These are phyloP conservation scores for Malurus melanocephalus DNA, from an alignment of 2,113 vertebrate species.

Conservation along the genomic window DNA sequence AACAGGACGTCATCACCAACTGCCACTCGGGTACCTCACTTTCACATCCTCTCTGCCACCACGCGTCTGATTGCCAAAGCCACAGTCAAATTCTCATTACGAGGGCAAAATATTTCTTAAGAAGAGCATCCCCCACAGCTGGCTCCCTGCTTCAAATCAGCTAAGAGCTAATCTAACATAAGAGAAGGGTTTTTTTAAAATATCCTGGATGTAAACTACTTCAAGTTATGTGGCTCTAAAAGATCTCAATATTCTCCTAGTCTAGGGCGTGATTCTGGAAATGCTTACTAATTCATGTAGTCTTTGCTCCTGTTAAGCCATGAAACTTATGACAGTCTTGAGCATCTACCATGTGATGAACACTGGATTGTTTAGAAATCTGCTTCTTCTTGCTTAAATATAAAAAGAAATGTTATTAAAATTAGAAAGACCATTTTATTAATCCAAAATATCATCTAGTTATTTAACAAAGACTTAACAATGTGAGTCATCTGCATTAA, in stretches of 20 bases:
- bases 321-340: neutral
- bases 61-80: neutral
- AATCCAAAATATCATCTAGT: slow-evolving; percentile 42
- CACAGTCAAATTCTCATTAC: neutral
- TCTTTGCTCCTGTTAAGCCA: neutral
- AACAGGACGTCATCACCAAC: slow-evolving; percentile 36
- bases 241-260: neutral
- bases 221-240: neutral
- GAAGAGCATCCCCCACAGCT: neutral
- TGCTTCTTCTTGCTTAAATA: slow-evolving; percentile 16
- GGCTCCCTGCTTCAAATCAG: neutral
- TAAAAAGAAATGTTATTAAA: slow-evolving; percentile 33
- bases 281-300: neutral
- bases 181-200: neutral
- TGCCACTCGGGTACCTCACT: neutral
- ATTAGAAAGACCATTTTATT: slow-evolving; percentile 29
- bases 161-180: neutral
- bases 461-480: slow-evolving; percentile 48
- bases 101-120: neutral
- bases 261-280: neutral
- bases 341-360: neutral
- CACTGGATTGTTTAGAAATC: neutral
- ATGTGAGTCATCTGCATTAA: slow-evolving; percentile 26
- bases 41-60: slow-evolving; percentile 44
- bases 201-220: neutral